phyloP scores from a whole-genome alignment of 1,140 invertebrate species.

The Protaetia brevitarsis region DNA sequence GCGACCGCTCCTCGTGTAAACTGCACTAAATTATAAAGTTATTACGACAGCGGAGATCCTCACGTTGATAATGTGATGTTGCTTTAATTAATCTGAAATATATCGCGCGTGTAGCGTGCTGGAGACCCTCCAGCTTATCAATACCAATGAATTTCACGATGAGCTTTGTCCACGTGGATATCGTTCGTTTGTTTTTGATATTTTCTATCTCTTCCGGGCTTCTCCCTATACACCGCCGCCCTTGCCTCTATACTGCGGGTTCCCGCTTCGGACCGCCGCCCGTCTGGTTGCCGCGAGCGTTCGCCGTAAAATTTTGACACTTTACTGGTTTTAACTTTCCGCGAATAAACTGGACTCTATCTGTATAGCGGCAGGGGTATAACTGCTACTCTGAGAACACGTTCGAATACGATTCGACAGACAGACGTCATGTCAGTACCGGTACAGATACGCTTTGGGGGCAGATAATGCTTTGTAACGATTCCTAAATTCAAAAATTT shows the following conservation, averaged over 20 bases:
- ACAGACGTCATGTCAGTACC: too few relatives aligned
- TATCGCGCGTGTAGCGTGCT: constrained; percentile 45
- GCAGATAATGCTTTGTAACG: too few relatives aligned
- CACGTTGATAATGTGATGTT: constrained; percentile 49
- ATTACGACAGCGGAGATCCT: constrained; percentile 49
- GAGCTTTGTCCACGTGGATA: constrained; percentile 22
- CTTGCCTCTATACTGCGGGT: neutral
- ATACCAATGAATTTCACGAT: constrained; percentile 26
- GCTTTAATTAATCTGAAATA: constrained; percentile 51
- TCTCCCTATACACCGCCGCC: neutral
- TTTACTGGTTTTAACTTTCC: too few relatives aligned
- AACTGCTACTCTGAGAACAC: too few relatives aligned
- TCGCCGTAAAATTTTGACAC: neutral
- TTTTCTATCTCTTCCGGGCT: constrained; percentile 1
- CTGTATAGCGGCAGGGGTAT: too few relatives aligned
- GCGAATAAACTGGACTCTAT: too few relatives aligned
- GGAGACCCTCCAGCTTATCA: constrained; percentile 38
- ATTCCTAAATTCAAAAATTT: too few relatives aligned
- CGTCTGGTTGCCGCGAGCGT: neutral
- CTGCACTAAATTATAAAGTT: constrained; percentile 52
- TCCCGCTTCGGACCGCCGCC: too few relatives aligned
- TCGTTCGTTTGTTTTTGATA: constrained; percentile 12
- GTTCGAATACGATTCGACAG: too few relatives aligned
- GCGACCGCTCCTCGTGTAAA: constrained; percentile 38
- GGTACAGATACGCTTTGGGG: too few relatives aligned